These are phyloP conservation scores for Phoebastria nigripes DNA, from an alignment of 2,797 vertebrate species.

Conservation along the genomic window DNA sequence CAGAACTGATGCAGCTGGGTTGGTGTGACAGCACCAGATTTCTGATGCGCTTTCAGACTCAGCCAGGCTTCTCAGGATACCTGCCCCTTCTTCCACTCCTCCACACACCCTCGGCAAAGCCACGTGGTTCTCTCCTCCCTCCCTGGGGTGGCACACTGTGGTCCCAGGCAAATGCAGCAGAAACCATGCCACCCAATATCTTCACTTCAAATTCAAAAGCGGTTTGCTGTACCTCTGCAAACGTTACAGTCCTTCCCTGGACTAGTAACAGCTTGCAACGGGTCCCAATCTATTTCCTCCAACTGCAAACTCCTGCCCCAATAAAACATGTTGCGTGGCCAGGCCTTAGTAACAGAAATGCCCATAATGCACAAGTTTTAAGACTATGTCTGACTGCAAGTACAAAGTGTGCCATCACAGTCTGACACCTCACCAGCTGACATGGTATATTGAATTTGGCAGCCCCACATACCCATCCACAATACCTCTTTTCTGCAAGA, in stretches of 20 bases:
- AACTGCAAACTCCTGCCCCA: not conserved
- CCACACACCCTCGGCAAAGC: not conserved
- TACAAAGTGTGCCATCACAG: not conserved
- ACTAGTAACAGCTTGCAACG: not conserved
- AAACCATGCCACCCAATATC: not conserved
- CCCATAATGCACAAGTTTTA: not conserved
- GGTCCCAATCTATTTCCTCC: not conserved
- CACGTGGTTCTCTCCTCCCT: fast-evolving
- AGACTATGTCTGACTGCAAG: not conserved
- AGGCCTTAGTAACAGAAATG: not conserved
- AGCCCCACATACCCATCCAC: not conserved
- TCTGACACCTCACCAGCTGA: not conserved
- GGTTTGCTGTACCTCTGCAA: not conserved
- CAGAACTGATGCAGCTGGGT: fast-evolving
- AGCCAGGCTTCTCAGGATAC: not conserved
- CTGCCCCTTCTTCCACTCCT: not conserved
- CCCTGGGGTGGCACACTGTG: fast-evolving
- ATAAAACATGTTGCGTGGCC: fast-evolving
- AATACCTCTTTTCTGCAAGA: not conserved
- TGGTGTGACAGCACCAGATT: not conserved
- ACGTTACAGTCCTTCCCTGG: not conserved
- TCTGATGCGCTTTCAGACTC: not conserved
- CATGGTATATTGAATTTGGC: not conserved
- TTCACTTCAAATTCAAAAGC: not conserved
- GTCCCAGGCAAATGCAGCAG: not conserved